Base-by-base conservation (phyloP, 2,113 vertebrate species). In the Pagrus major region DNA sequence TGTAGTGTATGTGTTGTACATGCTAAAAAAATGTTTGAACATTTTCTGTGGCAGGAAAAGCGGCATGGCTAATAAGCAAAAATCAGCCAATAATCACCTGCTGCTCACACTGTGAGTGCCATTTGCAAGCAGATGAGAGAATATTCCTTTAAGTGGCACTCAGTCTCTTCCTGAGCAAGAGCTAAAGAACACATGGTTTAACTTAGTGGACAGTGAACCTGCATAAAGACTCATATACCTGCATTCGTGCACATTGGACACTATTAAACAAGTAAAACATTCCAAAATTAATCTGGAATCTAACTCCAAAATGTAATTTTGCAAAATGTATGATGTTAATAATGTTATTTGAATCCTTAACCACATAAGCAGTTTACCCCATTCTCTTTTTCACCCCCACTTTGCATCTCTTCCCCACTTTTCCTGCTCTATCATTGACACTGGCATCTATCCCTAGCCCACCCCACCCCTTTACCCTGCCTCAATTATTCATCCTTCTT, bases 101-200 rank as follows among this genome's bases (percentile, higher is more conserved):
- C 82, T 33, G 78, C 60, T 85, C 25, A 37, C 42, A 46, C 55
- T 56, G 56, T 51, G 33, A 81, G 60, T 61, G 42, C 61, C 80
- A 83, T 75, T 87, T 85, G 77, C 74, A 79, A 46, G 60, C 42
- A 75, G 73, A 85, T 76, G 73, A 89, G 80, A 68, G 61, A 15
- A 84, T 82, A 86, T 84, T 78, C 77, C 74, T 72, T 81, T 14
- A 76, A 81, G 81, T 79, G 72, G 76, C 84, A 80, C 63, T 73
- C 70, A 44, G 25, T 76, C 65, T 21, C 78, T 72, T 71, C 49
- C 35, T 37, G 78, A 77, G 79, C 71, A 69, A 23, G 67, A 46
- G 52, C 67, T 80, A 51, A 52, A 39, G 44, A 71, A 83, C 52
- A 60, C 68, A 66, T 37, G 56, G 56, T 51, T 59, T 3, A 29